phyloP scores from a whole-genome alignment of 2,888 invertebrate species.

The Scelioninae gen. 1 region DNA sequence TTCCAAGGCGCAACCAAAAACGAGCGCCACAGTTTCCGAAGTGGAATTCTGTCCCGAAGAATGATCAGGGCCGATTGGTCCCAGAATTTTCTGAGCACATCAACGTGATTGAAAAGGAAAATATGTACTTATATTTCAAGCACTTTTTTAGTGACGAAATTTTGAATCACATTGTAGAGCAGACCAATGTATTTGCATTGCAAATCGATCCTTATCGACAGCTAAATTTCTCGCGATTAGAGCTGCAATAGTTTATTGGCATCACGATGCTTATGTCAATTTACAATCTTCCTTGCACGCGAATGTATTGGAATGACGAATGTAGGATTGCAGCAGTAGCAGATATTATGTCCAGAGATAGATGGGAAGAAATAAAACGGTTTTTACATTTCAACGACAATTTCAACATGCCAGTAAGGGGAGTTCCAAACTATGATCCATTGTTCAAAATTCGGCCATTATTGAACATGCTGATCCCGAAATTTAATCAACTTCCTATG shows the following conservation, averaged over 20 bases:
- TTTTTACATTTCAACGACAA: conserved; percentile 43
- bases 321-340: conserved; percentile 46
- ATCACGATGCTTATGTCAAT: conserved; percentile 47
- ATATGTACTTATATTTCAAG: conserved; percentile 33
- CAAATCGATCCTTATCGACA: conserved; percentile 18
- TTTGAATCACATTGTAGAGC: conserved; percentile 31
- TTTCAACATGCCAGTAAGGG: conserved; percentile 5
- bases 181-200: conserved; percentile 34
- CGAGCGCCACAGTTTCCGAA: conserved; percentile 30
- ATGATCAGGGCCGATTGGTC: conserved; percentile 13
- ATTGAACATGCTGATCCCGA: conserved; percentile 16
- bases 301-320: conserved; percentile 30
- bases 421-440: conserved; percentile 24
- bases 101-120: conserved; percentile 28
- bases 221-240: conserved; percentile 36
- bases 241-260: conserved; percentile 50
- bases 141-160: conserved; percentile 31
- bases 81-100: conserved; percentile 22
- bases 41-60: conserved; percentile 34
- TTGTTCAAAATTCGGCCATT: conserved; percentile 37
- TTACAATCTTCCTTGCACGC: conserved; percentile 12
- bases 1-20: too few species aligned
- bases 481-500: conserved; percentile 35
- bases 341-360: conserved; percentile 33
- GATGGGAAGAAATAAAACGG: conserved; percentile 44